Base-by-base conservation (phyloP, 2,888 invertebrate genomes). In the Aproaerema taeniolella region DNA sequence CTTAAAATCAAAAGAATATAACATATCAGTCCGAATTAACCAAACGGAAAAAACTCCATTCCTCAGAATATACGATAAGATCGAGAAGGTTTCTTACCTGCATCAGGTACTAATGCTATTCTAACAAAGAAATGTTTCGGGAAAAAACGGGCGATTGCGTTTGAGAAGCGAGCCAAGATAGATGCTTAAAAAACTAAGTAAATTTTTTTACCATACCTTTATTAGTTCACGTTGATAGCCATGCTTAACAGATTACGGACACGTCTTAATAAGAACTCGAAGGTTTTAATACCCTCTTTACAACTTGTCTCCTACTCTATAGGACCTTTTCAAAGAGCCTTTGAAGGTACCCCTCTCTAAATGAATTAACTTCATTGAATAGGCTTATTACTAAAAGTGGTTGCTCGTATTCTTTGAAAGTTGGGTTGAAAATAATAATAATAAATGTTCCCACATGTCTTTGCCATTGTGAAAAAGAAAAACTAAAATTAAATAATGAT, bases 331-430 rank as follows among this genome's bases (percentile, higher is more conserved):
- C 41, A 42, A 32, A 33, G n/a, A n/a, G 29, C 39, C 35, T 39
- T 43, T 46, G 29, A 34, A 16, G 16, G 15, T 20, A 17, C 30
- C 38, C 24, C 35, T 15, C 12, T 15, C 14, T 34, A 44, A 44
- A 38, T 44, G 38, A 38, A 41, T 44, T 44, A 41, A 31, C 20
- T 30, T 57, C 52, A 57, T 61, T 73, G 62, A 74, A 74, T 65
- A 61, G 61, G 66, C 71, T 70, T 71, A 71, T 73, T 73, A 71
- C 54, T 61, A 60, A 59, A 58, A 55, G 48, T 55, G 41, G 28
- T 32, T 16, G 32, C 26, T 28, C 29, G 4, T 4, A 26, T 17
- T 28, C 29, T 28, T 34, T 39, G 16, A 37, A 29, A n/a, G 32
- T 8, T 16, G 7, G 25, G 8, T n/a, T n/a, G 8, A 28, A 13